phyloP scores from a whole-genome alignment of 35 echinoderm and acorn worm species.

The Holothuria glaberrima region DNA sequence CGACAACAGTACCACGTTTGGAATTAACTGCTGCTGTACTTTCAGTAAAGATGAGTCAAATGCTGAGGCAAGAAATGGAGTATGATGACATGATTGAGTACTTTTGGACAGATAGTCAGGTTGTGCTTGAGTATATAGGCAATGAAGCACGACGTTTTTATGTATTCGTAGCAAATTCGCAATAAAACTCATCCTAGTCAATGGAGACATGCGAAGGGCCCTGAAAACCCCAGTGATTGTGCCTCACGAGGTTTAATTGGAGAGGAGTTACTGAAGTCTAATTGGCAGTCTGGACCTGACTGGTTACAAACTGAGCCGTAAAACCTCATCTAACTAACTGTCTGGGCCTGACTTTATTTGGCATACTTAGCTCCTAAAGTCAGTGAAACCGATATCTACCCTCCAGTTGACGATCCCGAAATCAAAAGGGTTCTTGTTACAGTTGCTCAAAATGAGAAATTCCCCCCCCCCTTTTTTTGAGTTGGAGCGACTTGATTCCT shows the following conservation, averaged over 20 bases:
- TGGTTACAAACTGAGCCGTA: no score
- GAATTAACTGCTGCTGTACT: no score
- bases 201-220: constrained; percentile 55
- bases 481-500: not conserved
- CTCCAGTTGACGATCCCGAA: not conserved
- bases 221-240: constrained; percentile 69
- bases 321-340: no score
- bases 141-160: constrained; percentile 68
- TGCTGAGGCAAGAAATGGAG: constrained; percentile 65
- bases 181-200: constrained; percentile 40
- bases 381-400: not conserved
- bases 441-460: not conserved
- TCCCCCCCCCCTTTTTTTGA: not conserved
- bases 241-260: constrained; percentile 66
- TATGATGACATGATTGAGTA: no score
- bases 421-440: not conserved
- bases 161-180: constrained; percentile 73
- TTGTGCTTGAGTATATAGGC: no score
- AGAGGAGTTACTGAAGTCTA: constrained; percentile 36
- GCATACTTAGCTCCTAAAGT: not conserved
- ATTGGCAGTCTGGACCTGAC: no score
- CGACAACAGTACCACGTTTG: constrained; percentile 1
- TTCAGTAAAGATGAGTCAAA: no score
- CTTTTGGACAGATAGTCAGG: no score
- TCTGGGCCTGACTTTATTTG: constrained; percentile 63